phyloP scores from a whole-genome alignment of 2,888 invertebrate species.

The Scaptomyza cyrtandrae region DNA sequence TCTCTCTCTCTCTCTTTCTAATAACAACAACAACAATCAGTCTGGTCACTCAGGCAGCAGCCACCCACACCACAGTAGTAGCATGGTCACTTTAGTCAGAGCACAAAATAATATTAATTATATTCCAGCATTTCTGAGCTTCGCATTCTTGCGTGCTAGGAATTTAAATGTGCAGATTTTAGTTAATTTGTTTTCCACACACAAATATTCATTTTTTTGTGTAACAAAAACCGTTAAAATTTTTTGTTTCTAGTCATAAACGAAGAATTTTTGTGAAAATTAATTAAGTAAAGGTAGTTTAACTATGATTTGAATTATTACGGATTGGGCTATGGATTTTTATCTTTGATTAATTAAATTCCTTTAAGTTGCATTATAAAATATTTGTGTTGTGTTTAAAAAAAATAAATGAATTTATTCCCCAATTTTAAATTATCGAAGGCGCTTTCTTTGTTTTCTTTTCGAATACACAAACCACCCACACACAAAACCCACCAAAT shows the following conservation, averaged over 20 bases:
- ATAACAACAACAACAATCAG: constrained; percentile 23
- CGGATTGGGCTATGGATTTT: not conserved
- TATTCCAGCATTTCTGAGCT: constrained; percentile 56
- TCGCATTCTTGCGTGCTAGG: constrained; percentile 31
- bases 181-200: constrained; percentile 59
- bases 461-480: not conserved
- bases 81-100: constrained; percentile 23
- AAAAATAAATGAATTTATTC: not conserved
- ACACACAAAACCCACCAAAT: not conserved
- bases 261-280: not conserved
- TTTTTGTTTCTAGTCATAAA: constrained; percentile 13
- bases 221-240: constrained; percentile 6
- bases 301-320: not conserved
- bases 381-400: no score
- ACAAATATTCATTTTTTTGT: constrained; percentile 28
- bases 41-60: constrained; percentile 5
- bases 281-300: not conserved
- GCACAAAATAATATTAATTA: constrained; percentile 63
- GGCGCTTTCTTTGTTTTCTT: not conserved
- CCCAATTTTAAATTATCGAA: not conserved
- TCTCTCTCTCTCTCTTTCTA: constrained; percentile 23
- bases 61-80: not conserved
- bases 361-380: not conserved
- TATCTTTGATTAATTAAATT: not conserved
- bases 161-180: constrained; percentile 63